Evolutionary conservation across 2,113 vertebrate species (phyloP).

Genomic region (Brienomyrus longianalis): DNA sequence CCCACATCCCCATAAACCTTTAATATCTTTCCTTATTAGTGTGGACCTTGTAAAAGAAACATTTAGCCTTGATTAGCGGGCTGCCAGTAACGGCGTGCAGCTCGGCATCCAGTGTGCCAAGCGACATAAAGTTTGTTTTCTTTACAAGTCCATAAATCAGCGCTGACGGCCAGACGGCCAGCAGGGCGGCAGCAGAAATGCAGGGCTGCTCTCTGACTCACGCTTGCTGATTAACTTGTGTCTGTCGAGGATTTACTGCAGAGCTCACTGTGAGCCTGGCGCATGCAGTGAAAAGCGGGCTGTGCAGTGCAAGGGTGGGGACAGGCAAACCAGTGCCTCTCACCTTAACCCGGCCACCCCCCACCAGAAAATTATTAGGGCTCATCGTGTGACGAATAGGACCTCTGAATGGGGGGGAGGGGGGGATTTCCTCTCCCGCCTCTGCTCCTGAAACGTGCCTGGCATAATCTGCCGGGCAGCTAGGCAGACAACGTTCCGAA

Average conservation of each 20-base stretch:
- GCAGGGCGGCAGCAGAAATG: constrained; percentile 20
- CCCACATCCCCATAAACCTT: constrained; percentile 54
- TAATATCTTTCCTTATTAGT: constrained; percentile 67
- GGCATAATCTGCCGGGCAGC: neutral
- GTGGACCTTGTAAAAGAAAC: constrained; percentile 73
- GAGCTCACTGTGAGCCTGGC: constrained; percentile 32
- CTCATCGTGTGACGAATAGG: neutral
- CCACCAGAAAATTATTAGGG: neutral
- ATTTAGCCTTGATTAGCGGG: constrained; percentile 80
- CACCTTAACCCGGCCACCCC: neutral
- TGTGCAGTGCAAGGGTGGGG: neutral
- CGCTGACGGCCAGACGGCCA: neutral
- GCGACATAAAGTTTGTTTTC: constrained; percentile 45
- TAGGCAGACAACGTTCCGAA: neutral
- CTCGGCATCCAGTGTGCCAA: constrained; percentile 39
- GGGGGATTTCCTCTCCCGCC: neutral
- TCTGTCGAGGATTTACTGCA: constrained; percentile 40
- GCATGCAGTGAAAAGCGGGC: constrained; percentile 32
- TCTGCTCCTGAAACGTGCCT: neutral
- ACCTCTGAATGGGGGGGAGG: neutral
- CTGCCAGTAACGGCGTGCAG: constrained; percentile 65
- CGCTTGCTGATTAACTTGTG: constrained; percentile 41
- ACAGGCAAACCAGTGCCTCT: neutral
- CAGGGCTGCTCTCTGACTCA: constrained; percentile 13
- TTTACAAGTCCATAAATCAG: constrained; percentile 54